Evolutionary conservation across 2,797 vertebrate genomes (phyloP).

Genomic region (Gouania willdenowi): DNA sequence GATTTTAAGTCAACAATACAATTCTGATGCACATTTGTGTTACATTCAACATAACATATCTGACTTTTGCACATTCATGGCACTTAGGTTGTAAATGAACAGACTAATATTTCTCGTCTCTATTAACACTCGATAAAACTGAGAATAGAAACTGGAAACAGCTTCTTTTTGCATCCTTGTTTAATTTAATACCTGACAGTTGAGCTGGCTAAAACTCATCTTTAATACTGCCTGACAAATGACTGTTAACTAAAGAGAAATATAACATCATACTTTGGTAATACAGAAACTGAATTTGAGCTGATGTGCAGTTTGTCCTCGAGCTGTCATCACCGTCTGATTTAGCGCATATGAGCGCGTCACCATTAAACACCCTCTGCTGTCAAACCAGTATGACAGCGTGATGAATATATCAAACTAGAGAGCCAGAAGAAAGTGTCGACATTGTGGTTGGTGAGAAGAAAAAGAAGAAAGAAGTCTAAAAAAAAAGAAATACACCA

Average conservation of each 20-base stretch:
- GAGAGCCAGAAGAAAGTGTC: conserved; percentile 3
- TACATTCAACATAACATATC: too few species aligned
- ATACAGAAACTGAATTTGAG: conserved; percentile 35
- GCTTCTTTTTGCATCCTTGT: too few species aligned
- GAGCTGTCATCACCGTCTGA: conserved; percentile 1
- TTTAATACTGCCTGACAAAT: conserved; percentile 4
- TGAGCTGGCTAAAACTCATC: not conserved
- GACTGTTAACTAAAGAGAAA: not conserved
- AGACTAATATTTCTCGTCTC: too few species aligned
- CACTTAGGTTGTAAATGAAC: too few species aligned
- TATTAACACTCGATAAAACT: conserved; percentile 1
- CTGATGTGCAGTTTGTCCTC: conserved; percentile 1
- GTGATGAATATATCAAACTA: not conserved
- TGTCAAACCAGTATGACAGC: not conserved
- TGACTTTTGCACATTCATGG: too few species aligned
- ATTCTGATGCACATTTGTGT: conserved; percentile 16
- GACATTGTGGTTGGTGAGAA: not conserved
- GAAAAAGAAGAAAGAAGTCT: too few species aligned
- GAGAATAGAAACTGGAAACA: conserved; percentile 8
- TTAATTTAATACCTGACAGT: conserved; percentile 1
- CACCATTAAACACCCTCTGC: conserved; percentile 2
- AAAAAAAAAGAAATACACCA: too few species aligned
- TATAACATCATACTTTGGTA: conserved; percentile 47
- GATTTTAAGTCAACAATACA: conserved; percentile 24
- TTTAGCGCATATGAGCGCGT: not conserved